Conservation (phyloP, 2,888 invertebrate genomes). For the Hirtodrosophila trivittata region DNA sequence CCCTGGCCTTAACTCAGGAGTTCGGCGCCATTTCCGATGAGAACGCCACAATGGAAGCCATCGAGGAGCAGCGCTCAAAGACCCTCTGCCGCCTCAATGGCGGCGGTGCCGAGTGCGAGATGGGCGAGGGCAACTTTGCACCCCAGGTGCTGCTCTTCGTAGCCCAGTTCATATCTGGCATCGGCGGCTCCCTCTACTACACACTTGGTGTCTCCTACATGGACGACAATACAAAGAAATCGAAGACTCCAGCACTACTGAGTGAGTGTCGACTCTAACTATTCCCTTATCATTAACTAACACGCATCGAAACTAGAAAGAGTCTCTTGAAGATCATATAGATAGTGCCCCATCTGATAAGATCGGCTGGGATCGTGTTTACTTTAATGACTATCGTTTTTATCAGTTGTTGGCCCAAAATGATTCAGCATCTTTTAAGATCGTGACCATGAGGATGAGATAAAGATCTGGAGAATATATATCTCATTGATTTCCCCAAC, state of each 20-base stretch:
- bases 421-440: too few relatives aligned
- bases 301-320: too few relatives aligned
- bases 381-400: too few relatives aligned
- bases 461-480: too few relatives aligned
- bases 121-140: conserved; percentile 86
- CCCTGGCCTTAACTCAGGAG: conserved; percentile 86
- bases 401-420: too few relatives aligned
- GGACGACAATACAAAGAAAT: conserved; percentile 91
- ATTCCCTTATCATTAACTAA: too few relatives aligned
- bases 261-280: conserved; percentile 85
- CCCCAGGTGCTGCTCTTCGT: conserved; percentile 87
- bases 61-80: conserved; percentile 85
- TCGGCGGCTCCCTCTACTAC: conserved; percentile 88
- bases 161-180: conserved; percentile 89
- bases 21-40: conserved; percentile 84
- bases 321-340: too few relatives aligned
- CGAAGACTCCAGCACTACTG: conserved; percentile 88
- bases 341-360: too few relatives aligned
- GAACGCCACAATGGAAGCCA: conserved; percentile 84
- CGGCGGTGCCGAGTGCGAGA: conserved; percentile 84
- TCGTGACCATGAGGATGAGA: too few relatives aligned
- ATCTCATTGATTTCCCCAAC: too few relatives aligned
- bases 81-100: conserved; percentile 85
- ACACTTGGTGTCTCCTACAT: conserved; percentile 89
- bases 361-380: too few relatives aligned